Conservation (phyloP, 2,888 invertebrate genomes). For the Cheilosia urbana region DNA sequence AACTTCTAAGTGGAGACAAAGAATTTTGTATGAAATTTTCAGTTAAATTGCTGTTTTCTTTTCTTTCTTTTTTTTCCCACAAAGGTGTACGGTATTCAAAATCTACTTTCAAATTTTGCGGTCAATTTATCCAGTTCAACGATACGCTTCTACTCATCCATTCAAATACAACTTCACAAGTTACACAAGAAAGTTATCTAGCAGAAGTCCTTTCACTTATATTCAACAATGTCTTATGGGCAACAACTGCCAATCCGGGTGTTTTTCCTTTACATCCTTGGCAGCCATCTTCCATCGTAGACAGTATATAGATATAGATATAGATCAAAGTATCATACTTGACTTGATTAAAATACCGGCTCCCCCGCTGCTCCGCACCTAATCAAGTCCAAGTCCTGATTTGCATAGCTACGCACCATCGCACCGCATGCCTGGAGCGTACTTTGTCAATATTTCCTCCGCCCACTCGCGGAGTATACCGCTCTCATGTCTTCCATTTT, state of each 20-base stretch:
- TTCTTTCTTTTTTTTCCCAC: too few relatives aligned
- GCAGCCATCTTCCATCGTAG: background rate
- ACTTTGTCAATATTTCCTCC: constrained; percentile 43
- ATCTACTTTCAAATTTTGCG: background rate
- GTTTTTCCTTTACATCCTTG: constrained; percentile 10
- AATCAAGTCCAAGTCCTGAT: constrained; percentile 61
- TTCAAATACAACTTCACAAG: background rate
- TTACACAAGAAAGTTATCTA: background rate
- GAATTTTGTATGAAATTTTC: too few relatives aligned
- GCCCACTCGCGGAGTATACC: background rate
- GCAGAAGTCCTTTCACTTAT: background rate
- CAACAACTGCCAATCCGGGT: constrained; percentile 7
- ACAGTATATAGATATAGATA: too few relatives aligned
- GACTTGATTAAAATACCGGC: constrained; percentile 56
- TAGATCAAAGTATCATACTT: constrained; percentile 52
- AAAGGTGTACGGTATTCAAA: too few relatives aligned
- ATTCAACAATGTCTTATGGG: background rate
- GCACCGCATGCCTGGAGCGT: constrained; percentile 40
- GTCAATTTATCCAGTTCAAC: background rate
- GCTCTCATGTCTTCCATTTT: constrained; percentile 1
- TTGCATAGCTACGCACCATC: constrained; percentile 67
- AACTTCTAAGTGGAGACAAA: background rate
- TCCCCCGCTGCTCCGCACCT: constrained; percentile 12
- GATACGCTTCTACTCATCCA: background rate
- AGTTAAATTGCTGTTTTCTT: too few relatives aligned